Base-by-base conservation (phyloP, 53 echinoderm and acorn worm species). In the Stichopus horrens region DNA sequence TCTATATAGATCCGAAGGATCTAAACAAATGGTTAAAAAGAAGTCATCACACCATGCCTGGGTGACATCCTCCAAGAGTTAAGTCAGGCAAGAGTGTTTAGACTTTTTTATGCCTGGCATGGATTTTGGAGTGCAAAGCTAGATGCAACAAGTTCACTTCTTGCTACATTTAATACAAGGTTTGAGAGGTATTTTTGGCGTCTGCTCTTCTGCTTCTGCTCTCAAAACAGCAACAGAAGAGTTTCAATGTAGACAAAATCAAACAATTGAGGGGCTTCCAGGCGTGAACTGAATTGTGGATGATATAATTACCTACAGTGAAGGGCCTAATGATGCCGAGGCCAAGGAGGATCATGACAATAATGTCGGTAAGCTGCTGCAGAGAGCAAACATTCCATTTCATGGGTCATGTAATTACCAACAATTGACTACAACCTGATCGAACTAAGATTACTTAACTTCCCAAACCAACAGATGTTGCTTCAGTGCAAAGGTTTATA, bases 11-110 rank as follows among this genome's bases (percentile, higher is more conserved):
- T 55, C 90, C 91, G 0, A 74, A 88, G 13, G 89, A 83, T 4
- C 90, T 94, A 11, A 94, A 94, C 77, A 91, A 90, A 83, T 87
- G 90, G 6, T 54, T 94, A n/a, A 89, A 90, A 58, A 89, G 77
- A 8, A 89, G 89, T 19, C 91, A 89, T 57, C 92, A 91, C 68
- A 87, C 76, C 56, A 87, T 94, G 16, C 94, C 79, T 94, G 8
- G 91, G 91, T 5, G 90, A 90, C 75, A 37, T 90, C 8, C 76
- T 90, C 10, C 4, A 60, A 4, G 90, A 90, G 21, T 5, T 86
- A 85, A 84, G 57, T 76, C 55, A 90, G 67, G 90, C 90, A 4
- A 55, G 54, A 52, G 74, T 91, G 5, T 91, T 87, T 16, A 88
- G 91, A 74, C 75, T 77, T 8, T 13, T 91, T 13, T 79, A 91